Evolutionary conservation across 2,113 vertebrate species (phyloP), one percentile per base, ranked within the genome.

Genomic region (Eubucco bourcierii): DNA sequence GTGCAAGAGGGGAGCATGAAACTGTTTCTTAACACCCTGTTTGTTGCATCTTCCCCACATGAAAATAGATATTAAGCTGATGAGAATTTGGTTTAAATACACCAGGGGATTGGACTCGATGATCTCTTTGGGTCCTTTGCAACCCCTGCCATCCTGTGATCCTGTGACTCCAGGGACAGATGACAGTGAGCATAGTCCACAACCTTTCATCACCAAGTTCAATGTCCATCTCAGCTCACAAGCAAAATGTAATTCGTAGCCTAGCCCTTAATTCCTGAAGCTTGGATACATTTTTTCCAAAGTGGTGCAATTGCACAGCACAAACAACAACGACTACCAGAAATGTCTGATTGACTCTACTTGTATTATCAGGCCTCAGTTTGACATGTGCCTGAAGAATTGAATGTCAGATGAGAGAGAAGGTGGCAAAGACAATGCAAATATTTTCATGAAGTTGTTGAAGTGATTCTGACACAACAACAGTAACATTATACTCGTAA

Each of bases 291-390:
- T 74, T 92, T 94, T 94, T 96, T 77, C 15, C 52, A 9, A 82
- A 87, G 58, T 56, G 81, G 31, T 87, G 81, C 78, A 92, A 93
- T 53, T 84, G 91, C 84, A 67, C 59, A 96, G 93, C 84, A 93
- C 52, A 76, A 96, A 95, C 56, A 84, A 70, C 11, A 9, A 83
- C 0, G 7, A 80, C 68, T 90, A 93, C 95, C 90, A 95, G 70
- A 83, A 95, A 83, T 58, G 77, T 60, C 82, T 81, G 94, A 92
- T 24, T 88, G 87, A 88, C 63, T 90, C 59, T 84, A 61, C 86
- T 90, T 94, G 90, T 92, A 93, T 37, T 94, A 90, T 94, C 92
- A 96, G 84, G 92, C 47, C 90, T 81, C 73, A 91, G 88, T 83
- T 53, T 95, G 92, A 93, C 46, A 71, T 64, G 47, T 44, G 75